A percentile compares a stretch with the other conserved stretches of the same genome.
Conservation (phyloP, 2,113 vertebrate genomes). For the Pelodiscus sinensis region DNA sequence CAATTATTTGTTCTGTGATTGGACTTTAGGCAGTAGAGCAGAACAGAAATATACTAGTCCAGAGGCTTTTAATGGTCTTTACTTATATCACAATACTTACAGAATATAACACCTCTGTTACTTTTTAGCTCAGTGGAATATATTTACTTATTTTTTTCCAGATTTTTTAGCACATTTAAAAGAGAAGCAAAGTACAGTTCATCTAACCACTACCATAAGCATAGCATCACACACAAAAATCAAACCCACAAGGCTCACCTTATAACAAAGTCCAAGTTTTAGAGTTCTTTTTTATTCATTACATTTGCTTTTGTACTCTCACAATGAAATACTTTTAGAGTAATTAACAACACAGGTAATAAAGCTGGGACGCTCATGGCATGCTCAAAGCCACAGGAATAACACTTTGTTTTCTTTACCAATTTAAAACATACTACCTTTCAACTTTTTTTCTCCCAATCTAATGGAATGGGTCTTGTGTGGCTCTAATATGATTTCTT, state of each 20-base stretch:
- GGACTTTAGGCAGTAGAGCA: slow-evolving; percentile 30
- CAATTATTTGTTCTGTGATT: slow-evolving; percentile 44
- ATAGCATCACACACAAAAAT: background rate
- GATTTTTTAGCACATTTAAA: background rate
- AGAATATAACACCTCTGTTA: background rate
- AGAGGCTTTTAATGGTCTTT: slow-evolving; percentile 6
- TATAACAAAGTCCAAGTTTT: background rate
- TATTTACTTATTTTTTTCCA: background rate
- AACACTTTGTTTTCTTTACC: background rate
- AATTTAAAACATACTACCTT: background rate
- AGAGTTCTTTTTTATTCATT: background rate
- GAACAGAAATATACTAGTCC: slow-evolving; percentile 22
- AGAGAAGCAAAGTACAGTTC: background rate
- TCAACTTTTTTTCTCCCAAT: background rate
- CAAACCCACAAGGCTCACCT: accelerated
- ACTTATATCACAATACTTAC: background rate
- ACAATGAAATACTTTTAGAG: background rate
- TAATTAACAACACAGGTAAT: background rate
- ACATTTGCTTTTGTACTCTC: background rate
- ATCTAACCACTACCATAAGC: background rate
- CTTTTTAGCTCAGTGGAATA: background rate
- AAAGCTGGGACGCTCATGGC: background rate
- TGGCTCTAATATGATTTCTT: background rate
- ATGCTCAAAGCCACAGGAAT: background rate
- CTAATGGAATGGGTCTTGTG: background rate